These are phyloP conservation scores for Sepioteuthis lessoniana DNA, from an alignment of 2,888 invertebrate genomes.

Conservation along the genomic window DNA sequence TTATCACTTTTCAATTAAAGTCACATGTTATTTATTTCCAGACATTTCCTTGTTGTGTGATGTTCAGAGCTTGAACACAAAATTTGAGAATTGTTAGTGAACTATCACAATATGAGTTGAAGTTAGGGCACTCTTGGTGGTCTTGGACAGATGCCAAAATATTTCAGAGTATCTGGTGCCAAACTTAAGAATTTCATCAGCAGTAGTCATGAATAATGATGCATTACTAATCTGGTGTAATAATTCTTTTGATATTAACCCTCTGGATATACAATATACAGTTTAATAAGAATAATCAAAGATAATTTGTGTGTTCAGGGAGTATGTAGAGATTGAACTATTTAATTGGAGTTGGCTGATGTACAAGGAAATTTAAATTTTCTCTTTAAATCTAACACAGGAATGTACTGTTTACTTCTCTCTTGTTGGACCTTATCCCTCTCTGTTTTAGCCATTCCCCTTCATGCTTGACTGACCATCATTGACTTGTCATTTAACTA, in stretches of 20 bases:
- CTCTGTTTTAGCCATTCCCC: background rate
- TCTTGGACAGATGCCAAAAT: background rate
- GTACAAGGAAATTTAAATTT: background rate
- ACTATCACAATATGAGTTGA: background rate
- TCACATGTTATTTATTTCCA: background rate
- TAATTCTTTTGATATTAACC: slow-evolving; percentile 14
- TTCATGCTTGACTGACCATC: background rate
- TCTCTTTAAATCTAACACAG: background rate
- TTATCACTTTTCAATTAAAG: background rate
- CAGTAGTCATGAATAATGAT: background rate
- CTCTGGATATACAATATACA: background rate
- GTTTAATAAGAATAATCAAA: background rate
- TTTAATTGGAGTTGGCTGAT: background rate
- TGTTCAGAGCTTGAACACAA: background rate
- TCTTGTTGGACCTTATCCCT: background rate
- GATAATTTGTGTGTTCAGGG: slow-evolving; percentile 21
- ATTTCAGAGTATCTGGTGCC: background rate
- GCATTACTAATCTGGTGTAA: background rate
- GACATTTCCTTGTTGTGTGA: background rate
- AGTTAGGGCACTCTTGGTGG: too few species aligned
- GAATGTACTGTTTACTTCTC: background rate
- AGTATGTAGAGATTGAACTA: background rate
- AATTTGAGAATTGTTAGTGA: background rate
- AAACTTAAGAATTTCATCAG: background rate
- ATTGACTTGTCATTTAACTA: background rate